Base-by-base conservation (phyloP, 2,797 vertebrate species). In the Acipenser ruthenus region DNA sequence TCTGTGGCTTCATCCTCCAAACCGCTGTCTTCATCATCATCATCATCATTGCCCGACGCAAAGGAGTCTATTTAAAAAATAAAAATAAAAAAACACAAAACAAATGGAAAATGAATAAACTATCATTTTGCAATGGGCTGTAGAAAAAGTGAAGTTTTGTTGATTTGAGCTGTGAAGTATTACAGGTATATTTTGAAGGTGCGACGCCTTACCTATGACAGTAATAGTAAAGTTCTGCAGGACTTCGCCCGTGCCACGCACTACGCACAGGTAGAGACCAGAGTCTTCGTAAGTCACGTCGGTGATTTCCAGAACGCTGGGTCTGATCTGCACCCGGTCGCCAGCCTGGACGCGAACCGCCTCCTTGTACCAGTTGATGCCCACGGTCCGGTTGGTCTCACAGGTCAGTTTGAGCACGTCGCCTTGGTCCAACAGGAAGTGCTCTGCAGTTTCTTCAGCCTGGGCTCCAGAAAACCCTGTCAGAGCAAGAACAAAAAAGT, bases 191-290 rank as follows among this genome's bases (percentile, higher is more conserved):
- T 37, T 37, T 37, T 37, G 23, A 37, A 37, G 5, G 37, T 62
- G 49, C 10, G 12, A 60, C 10, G 23, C 76, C 84, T 77, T 86
- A 95, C 95, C 96, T 65, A 92, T 79, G 0, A 94, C 77, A 0
- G 87, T 90, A 80, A 99, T 90, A 64, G 93, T 94, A 81, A 97
- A 93, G 78, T 94, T 96, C 65, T 86, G 87, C 64, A 96, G 78
- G 10, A 88, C 76, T 15, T 90, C 83, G 72, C 87, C 88, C 23
- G 85, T 89, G 23, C 88, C 91, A 4, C 75, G 75, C 0, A 84
- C 84, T 65, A 83, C 78, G 68, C 96, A 99, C 50, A 91, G 58
- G 4, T 95, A 99, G 18, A 84, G 64, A 7, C 95, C 96, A 0
- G 93, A 93, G 71, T 98, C 96, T 75, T 95, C 91, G 0, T 93